Base-by-base conservation (phyloP, 2,888 invertebrate genomes). In the Tetragnatha montana region DNA sequence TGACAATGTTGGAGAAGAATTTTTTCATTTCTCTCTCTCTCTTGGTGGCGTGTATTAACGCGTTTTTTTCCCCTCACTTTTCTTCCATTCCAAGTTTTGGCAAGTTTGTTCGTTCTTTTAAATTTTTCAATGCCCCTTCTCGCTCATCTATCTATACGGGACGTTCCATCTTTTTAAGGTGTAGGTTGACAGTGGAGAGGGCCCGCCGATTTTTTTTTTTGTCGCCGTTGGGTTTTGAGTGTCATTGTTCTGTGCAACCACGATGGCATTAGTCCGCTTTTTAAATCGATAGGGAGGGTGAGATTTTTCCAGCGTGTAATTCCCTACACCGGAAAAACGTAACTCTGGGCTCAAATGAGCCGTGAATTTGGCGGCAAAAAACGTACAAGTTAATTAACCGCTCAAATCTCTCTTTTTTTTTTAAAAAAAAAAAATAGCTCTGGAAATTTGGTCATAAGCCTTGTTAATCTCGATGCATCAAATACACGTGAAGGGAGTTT, bases 1-100 rank as follows among this genome's bases (percentile, higher is more conserved):
- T 69, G 76, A 76, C 69, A 71, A 51, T 35, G 82, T n/a, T 74
- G 50, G 73, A 82, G 74, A 74, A 74, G 60, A 60, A 21, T 50
- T 60, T 82, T 74, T 74, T 7, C 60, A 4, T 35, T 35, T 35
- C 35, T 35, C 35, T n/a, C 35, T 35, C 35, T 35, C 35, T 35
- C 35, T 51, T 0, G 78, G 60, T 12, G 14, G 21, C 10, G 14
- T 47, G 74, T 60, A 60, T 60, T 60, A 60, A 60, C 60, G 60
- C 17, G 60, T 60, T 60, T 60, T 60, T 60, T 60, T 6, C 17
- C 12, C 17, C 60, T 8, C 60, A 6, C 60, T 14, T 60, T 60
- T 60, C 17, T 60, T 60, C 60, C 60, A 17, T 60, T 12, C 12
- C 12, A 35, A 60, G 60, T 60, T 60, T 60, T 8, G 60, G 60